Evolutionary conservation across 2,797 vertebrate species (phyloP), one percentile per base, ranked within the genome.

Genomic region (Melanotaenia parkinsoni): DNA sequence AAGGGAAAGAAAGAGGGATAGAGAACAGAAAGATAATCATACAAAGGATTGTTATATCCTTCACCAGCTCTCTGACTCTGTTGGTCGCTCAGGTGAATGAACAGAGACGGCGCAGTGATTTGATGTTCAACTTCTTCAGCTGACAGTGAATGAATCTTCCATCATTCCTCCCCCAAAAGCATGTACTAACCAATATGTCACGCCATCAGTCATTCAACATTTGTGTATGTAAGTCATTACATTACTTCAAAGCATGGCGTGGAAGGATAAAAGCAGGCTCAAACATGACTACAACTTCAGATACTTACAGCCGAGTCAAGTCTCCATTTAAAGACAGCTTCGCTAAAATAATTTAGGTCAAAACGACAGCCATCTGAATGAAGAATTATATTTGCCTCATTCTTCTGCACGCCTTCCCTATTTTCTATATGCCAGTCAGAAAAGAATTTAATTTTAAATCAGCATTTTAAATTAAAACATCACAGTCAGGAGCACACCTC

Each of bases 31-130:
- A 72, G 82, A 86, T 81, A 83, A 84, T 63, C 18, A 9, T 74
- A 90, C 86, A 80, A 85, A 88, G 84, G 69, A 75, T 64, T 83
- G 82, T 86, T 79, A 86, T 82, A 86, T 87, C 77, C 58, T 80
- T 64, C 53, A 22, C 35, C 12, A 38, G 20, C 76, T 79, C 81
- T 63, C 67, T 9, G 5, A 45, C 66, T 76, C 80, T 66, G 54
- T 60, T 32, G 74, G 63, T 67, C 60, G 61, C 75, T 81, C 70
- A 10, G 57, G 76, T 64, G 84, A 73, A 77, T 43, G 69, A 79
- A 74, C n/a, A 10, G 13, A 78, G 82, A 72, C 50, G 80, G 67
- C 0, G n/a, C 33, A 1, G 37, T 11, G 76, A 69, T 73, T 85
- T 74, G 71, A 83, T 80, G 78, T 80, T 82, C 14, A 18, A 63